Percentiles rank a stretch among this genome's conserved stretches.
Conservation (phyloP, 2,113 vertebrate genomes). For the Semnornis frantzii region DNA sequence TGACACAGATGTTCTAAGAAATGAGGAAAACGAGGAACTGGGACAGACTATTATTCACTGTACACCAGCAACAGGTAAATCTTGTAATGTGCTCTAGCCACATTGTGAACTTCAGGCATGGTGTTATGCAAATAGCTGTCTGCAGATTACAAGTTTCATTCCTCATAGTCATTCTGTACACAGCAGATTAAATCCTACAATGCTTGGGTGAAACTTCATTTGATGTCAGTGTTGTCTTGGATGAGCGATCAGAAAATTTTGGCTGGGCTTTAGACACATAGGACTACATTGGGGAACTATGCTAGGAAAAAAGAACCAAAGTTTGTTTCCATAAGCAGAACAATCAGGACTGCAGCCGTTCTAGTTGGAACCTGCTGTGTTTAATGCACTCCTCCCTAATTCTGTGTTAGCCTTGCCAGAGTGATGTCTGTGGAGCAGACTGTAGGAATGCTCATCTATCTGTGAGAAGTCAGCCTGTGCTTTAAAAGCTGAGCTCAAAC, state of each 20-base stretch:
- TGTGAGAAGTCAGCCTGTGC: neutral
- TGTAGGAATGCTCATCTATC: neutral
- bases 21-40: constrained; percentile 82
- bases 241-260: neutral
- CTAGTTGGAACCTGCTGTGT: neutral
- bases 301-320: neutral
- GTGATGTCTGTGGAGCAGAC: neutral
- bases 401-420: neutral
- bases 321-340: neutral
- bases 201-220: neutral
- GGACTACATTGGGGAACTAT: neutral
- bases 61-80: constrained; percentile 90
- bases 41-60: constrained; percentile 90
- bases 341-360: neutral
- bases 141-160: neutral
- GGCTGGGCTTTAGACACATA: neutral
- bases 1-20: constrained; percentile 65
- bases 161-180: neutral
- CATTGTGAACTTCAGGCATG: neutral
- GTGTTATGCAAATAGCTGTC: neutral
- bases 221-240: neutral
- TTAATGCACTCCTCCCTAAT: neutral
- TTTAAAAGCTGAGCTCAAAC: neutral
- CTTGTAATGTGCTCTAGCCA: neutral
- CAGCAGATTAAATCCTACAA: neutral